Base-by-base conservation (phyloP, 1,140 invertebrate genomes). In the Scaptomyza hsui region DNA sequence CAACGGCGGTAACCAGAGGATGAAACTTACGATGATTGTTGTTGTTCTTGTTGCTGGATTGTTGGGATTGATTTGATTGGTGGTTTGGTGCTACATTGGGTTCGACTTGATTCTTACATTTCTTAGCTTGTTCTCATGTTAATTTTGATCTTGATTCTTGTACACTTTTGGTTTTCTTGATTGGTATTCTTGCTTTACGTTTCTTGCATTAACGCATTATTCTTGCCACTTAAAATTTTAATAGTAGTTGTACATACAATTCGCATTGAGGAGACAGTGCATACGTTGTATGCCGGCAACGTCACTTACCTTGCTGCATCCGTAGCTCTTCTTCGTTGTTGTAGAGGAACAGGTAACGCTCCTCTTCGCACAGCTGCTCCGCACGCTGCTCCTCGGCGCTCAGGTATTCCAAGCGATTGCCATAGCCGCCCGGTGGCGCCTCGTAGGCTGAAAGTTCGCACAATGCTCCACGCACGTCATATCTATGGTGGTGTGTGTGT, bases 381-480 rank as follows among this genome's bases (percentile, higher is more conserved):
- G 97, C 93, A 90, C 95, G 94, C 71, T 94, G 92, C 92, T 98
- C 97, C 42, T 95, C 94, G 71, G 95, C 94, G 47, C 94, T 95
- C 12, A 98, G 92, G 80, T 93, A 95, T 51, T 95, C 93, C 45
- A 93, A 93, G 18, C 93, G 92, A 62, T 93, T 93, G 81, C 95
- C 95, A 82, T 93, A 95, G 75, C 95, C 95, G 75, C 95, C 95
- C 1, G 94, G 92, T 32, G 94, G 94, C 35, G 95, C 94, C 91
- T 97, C 96, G 90, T 94, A 94, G 5, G 92, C 91, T 47, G 93
- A 92, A 73, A 97, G 92, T 91, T 98, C 97, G 75, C 95, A 95
- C 63, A 98, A 93, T 47, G 97, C 95, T 49, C 97, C 97, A 64
- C 98, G 94, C 61, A 96, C 97, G 94, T 99, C 98, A 93, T 99